phyloP scores from a whole-genome alignment of 2,113 vertebrate genomes.

The Lathamus discolor region DNA sequence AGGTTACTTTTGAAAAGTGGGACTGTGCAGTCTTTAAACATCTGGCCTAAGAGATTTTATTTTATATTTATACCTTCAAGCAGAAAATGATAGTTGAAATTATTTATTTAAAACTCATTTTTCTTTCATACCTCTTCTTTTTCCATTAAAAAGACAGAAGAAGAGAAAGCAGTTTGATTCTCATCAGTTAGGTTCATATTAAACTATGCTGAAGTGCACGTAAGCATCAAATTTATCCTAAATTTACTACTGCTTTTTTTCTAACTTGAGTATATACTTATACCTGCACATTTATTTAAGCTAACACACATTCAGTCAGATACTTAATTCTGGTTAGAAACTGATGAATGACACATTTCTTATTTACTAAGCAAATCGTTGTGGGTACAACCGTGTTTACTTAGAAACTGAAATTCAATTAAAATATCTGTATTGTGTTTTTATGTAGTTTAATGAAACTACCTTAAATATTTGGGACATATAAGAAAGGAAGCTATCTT shows the following conservation, averaged over 20 bases:
- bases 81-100: not conserved
- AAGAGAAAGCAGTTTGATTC: not conserved
- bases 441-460: not conserved
- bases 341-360: not conserved
- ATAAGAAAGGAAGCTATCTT: not conserved
- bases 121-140: not conserved
- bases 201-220: not conserved
- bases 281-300: not conserved
- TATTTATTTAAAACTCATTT: not conserved
- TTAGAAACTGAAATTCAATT: not conserved
- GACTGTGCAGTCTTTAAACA: not conserved
- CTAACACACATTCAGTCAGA: not conserved
- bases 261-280: not conserved
- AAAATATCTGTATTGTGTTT: not conserved
- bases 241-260: not conserved
- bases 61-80: not conserved
- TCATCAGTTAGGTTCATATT: not conserved
- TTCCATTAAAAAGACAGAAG: not conserved
- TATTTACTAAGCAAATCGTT: not conserved
- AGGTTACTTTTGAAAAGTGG: not conserved
- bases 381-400: not conserved
- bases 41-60: not conserved
- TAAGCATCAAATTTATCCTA: not conserved
- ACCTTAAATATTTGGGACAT: not conserved
- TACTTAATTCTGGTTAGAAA: not conserved